Evolutionary conservation across 1,140 invertebrate species (phyloP).

Genomic region (Halictus rubicundus): DNA sequence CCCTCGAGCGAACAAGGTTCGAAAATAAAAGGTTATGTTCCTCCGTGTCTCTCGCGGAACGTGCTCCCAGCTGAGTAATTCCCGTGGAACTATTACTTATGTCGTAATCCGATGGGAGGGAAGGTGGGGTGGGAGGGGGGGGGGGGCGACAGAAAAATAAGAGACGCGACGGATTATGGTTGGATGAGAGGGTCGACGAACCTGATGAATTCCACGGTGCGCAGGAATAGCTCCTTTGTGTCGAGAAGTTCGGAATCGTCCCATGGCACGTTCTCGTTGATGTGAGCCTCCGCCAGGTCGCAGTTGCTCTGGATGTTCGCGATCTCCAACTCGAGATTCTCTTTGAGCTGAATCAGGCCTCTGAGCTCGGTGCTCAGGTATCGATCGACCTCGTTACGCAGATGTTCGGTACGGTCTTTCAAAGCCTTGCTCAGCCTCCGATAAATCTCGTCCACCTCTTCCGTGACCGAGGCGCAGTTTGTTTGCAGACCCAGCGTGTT

Average conservation of each 20-base stretch:
- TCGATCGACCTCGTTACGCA: constrained; percentile 93
- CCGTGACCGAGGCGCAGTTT: constrained; percentile 91
- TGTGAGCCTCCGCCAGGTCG: constrained; percentile 96
- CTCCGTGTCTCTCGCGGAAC: not conserved
- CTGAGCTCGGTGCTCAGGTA: constrained; percentile 92
- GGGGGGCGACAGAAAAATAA: too few relatives aligned
- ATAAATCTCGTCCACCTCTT: constrained; percentile 96
- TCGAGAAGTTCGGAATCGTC: constrained; percentile 94
- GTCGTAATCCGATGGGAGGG: not conserved
- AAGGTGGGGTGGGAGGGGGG: too few relatives aligned
- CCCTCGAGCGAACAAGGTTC: not conserved
- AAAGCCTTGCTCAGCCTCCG: constrained; percentile 93
- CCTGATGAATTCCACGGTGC: constrained; percentile 94
- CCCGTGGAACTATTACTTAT: not conserved
- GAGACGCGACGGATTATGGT: too few relatives aligned
- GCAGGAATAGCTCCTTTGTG: constrained; percentile 96
- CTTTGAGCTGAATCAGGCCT: constrained; percentile 92
- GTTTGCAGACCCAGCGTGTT: constrained; percentile 91
- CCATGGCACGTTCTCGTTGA: constrained; percentile 92
- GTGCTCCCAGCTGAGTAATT: not conserved
- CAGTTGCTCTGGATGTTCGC: constrained; percentile 96
- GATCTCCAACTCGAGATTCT: constrained; percentile 95
- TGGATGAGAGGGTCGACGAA: constrained; percentile 45
- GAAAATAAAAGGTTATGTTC: not conserved
- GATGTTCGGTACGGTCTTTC: constrained; percentile 93